phyloP scores from a whole-genome alignment of 2,113 vertebrate species.

The Jacana jacana region DNA sequence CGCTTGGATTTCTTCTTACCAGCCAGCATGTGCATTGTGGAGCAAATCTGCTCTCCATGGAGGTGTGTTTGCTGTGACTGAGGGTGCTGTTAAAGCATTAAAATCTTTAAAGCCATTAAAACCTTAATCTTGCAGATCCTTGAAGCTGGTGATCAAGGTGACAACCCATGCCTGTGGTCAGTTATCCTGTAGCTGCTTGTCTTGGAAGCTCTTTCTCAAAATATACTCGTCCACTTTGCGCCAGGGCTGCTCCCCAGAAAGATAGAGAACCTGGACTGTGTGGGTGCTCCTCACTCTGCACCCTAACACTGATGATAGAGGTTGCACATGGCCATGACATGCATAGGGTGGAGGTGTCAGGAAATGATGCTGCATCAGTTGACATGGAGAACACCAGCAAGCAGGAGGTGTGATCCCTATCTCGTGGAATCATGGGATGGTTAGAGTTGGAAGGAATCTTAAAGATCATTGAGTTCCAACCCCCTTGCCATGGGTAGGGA shows the following conservation, averaged over 20 bases:
- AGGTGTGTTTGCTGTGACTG: neutral
- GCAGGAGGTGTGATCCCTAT: neutral
- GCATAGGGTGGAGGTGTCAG: neutral
- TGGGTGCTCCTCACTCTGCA: neutral
- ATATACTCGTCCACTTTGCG: neutral
- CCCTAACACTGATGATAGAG: neutral
- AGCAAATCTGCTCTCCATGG: neutral
- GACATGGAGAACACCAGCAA: neutral
- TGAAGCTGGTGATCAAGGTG: neutral
- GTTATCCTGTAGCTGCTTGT: neutral
- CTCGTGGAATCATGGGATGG: no score
- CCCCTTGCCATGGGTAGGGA: no score
- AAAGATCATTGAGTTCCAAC: no score
- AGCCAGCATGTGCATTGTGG: neutral
- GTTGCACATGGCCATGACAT: rapidly evolving
- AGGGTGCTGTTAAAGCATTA: neutral
- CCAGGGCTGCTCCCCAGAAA: neutral
- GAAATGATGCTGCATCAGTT: rapidly evolving
- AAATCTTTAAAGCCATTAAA: neutral
- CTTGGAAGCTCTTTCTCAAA: neutral
- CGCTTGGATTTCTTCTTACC: neutral
- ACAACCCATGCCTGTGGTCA: no score
- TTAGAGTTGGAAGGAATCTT: no score
- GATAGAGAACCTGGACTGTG: neutral
- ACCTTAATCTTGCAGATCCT: neutral